Evolutionary conservation across 1,140 invertebrate genomes (phyloP).

Genomic region (Solen grandis): DNA sequence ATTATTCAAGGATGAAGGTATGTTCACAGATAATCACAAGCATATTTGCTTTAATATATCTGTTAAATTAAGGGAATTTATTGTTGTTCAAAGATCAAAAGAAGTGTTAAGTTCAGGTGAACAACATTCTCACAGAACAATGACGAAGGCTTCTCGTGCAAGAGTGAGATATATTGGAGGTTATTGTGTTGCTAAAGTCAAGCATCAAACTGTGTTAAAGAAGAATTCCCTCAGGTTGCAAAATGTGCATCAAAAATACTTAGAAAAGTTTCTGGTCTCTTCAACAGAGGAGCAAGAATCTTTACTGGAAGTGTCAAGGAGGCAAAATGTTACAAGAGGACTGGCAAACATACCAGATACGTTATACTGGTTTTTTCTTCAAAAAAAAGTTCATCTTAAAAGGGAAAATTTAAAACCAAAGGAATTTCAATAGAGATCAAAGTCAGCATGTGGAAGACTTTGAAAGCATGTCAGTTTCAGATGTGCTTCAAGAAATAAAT

Average conservation of each 20-base stretch:
- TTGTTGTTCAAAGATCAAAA: conserved; percentile 1
- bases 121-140: background rate
- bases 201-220: conserved; percentile 6
- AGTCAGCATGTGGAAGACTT: background rate
- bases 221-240: conserved; percentile 4
- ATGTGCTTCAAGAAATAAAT: background rate
- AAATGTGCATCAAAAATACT: conserved; percentile 13
- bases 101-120: background rate
- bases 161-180: conserved; percentile 29
- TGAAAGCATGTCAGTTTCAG: background rate
- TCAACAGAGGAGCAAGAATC: conserved; percentile 16
- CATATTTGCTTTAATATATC: conserved; percentile 23
- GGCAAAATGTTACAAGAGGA: conserved; percentile 26
- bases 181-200: conserved; percentile 24
- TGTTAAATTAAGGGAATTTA: background rate
- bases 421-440: background rate
- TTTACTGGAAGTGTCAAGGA: conserved; percentile 9
- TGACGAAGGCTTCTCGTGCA: conserved; percentile 12
- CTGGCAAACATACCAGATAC: conserved; percentile 20
- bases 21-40: conserved; percentile 2
- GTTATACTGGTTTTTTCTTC: conserved; percentile 4
- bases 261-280: background rate
- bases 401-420: background rate
- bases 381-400: background rate
- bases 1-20: conserved; percentile 7